Percentiles rank a stretch among this genome's conserved stretches.
Evolutionary conservation across 2,113 vertebrate species (phyloP).

Genomic region (Turdus rufiventris): DNA sequence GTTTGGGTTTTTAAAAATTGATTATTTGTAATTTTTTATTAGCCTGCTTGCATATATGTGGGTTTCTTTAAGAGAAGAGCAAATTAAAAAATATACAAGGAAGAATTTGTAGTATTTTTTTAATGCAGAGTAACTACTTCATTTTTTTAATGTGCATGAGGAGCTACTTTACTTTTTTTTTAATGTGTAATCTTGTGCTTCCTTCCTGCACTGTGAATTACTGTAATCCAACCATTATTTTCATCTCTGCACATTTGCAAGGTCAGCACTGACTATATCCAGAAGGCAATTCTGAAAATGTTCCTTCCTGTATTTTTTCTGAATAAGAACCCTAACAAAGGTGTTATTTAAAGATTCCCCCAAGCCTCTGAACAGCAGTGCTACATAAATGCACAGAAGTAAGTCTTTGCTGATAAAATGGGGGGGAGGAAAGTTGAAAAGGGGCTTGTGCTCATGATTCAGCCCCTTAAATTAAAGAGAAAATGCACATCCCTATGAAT

Average conservation of each 20-base stretch:
- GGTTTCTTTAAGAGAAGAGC: neutral
- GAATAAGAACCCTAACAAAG: slow-evolving; percentile 15
- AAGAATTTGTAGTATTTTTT: neutral
- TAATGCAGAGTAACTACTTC: neutral
- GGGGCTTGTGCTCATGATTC: neutral
- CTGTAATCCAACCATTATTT: slow-evolving; percentile 52
- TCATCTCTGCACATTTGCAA: slow-evolving; percentile 39
- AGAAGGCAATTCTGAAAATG: slow-evolving; percentile 28
- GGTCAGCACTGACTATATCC: slow-evolving; percentile 55
- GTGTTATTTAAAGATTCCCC: slow-evolving; percentile 50
- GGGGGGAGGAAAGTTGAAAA: fast-evolving
- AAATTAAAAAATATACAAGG: neutral
- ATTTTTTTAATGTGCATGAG: neutral
- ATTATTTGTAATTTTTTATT: neutral
- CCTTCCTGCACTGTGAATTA: slow-evolving; percentile 35
- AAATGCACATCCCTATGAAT: neutral
- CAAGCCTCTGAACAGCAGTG: neutral
- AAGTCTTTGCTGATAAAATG: neutral
- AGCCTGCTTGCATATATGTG: neutral
- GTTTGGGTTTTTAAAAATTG: neutral
- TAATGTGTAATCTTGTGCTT: neutral
- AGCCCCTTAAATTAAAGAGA: neutral
- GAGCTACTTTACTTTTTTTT: neutral
- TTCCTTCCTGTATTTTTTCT: slow-evolving; percentile 42
- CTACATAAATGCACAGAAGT: neutral